phyloP scores from a whole-genome alignment of 2,113 vertebrate genomes.

The Pongo pygmaeus region DNA sequence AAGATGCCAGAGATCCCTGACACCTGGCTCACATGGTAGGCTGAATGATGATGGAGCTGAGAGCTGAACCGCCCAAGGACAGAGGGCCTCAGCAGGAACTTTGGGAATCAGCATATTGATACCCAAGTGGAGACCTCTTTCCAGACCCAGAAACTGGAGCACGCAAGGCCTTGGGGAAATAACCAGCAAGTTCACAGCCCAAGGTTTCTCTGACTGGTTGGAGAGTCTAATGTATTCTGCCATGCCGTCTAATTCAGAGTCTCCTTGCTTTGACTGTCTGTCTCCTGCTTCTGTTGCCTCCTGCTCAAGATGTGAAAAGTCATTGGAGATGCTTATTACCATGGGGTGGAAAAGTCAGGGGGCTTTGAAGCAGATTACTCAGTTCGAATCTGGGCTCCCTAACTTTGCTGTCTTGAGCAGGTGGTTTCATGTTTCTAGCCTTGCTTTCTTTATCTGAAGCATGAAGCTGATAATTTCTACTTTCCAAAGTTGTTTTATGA shows the following conservation, averaged over 20 bases:
- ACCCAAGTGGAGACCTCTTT: background rate
- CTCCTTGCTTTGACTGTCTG: background rate
- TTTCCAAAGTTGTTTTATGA: background rate
- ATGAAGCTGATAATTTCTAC: background rate
- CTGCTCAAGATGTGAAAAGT: constrained; percentile 29
- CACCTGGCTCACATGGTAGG: accelerated
- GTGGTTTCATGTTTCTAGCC: background rate
- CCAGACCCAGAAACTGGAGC: background rate
- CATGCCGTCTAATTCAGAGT: background rate
- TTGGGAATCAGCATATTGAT: background rate
- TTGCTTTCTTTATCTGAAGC: background rate
- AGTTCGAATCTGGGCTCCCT: background rate
- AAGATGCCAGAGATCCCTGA: background rate
- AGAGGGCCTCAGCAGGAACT: background rate
- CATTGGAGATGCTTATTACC: constrained; percentile 8
- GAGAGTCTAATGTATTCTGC: background rate
- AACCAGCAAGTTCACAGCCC: background rate
- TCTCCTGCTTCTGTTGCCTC: background rate
- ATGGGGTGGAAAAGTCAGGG: background rate
- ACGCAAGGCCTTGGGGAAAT: accelerated
- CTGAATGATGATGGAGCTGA: accelerated
- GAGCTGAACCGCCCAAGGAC: background rate
- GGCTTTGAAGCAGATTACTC: background rate
- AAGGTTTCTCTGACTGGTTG: background rate
- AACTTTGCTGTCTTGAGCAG: background rate